Evolutionary conservation across 2,888 invertebrate genomes (phyloP), one percentile per base, ranked within the genome.

Genomic region (Autographa gamma): DNA sequence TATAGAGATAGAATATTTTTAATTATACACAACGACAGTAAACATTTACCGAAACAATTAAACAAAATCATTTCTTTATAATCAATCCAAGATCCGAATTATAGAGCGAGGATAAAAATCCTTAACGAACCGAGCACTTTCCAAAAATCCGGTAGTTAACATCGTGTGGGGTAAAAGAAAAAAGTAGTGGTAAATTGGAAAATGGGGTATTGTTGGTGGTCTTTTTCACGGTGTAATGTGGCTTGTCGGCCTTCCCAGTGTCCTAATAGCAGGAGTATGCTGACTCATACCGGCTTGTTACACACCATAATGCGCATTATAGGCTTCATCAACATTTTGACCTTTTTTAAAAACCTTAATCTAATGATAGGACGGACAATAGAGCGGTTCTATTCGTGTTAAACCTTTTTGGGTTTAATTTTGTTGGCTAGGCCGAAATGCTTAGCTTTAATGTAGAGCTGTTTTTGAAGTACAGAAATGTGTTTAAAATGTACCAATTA

Each of bases 211-310:
- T 87, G 83, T 83, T 83, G 95, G 95, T 94, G 94, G 95, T 92
- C 95, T 89, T 87, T 94, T 93, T 94, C 93, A 95, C 93, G 95
- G 90, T 90, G 84, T 94, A 94, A 94, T 83, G 85, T 78, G 86
- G 89, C 92, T 93, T 89, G 86, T 88, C 94, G 90, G 79, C 77
- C 88, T 82, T 89, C 87, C 90, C 94, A 94, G 94, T 92, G 85
- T 77, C 64, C 91, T 94, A 94, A 95, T 94, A 92, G 91, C 83
- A 90, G 93, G 93, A 87, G 76, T 83, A 67, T 88, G 95, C 93
- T 92, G 92, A 93, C 88, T 95, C 95, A 95, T 77, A 79, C 81
- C 86, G 85, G 88, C 89, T 90, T 82, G 88, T 89, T 89, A 89
- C 85, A 82, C 85, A 83, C 83, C 64, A 76, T 83, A 81, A 83